Conservation (phyloP, 2,113 vertebrate genomes). For the Neolamprologus caudopunctatus region DNA sequence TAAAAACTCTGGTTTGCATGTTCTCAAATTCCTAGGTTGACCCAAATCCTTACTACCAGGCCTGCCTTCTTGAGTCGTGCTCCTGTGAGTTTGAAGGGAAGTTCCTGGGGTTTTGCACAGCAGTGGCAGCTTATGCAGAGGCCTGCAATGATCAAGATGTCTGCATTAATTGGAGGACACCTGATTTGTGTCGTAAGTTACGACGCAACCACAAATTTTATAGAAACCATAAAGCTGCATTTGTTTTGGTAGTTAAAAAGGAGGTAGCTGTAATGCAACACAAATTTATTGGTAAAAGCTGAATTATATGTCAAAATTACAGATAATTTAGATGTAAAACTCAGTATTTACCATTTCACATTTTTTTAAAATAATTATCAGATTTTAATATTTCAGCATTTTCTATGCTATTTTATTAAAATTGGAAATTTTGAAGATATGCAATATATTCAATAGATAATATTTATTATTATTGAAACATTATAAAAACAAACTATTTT, state of each 20-base stretch:
- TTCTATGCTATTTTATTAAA: neutral
- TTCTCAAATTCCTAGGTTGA: constrained; percentile 67
- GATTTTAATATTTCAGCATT: neutral
- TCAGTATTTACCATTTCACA: neutral
- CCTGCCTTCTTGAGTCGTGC: constrained; percentile 78
- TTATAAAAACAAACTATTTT: neutral
- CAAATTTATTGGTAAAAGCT: neutral
- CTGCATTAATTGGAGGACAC: constrained; percentile 78
- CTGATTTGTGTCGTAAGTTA: constrained; percentile 72
- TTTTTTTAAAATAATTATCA: rapidly evolving
- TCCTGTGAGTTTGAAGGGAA: constrained; percentile 80
- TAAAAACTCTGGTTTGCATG: neutral
- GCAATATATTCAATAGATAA: neutral
- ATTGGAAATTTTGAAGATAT: neutral
- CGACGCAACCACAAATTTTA: neutral
- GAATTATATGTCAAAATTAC: neutral
- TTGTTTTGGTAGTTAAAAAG: rapidly evolving
- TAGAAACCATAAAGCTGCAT: neutral
- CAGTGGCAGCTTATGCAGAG: constrained; percentile 77
- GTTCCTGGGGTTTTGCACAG: constrained; percentile 80
- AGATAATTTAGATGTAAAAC: neutral
- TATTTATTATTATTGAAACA: neutral
- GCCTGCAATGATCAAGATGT: constrained; percentile 70
- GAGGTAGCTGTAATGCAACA: rapidly evolving
- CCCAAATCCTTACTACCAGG: constrained; percentile 69